These are phyloP conservation scores for Rhamnusium bicolor DNA, from an alignment of 2,888 invertebrate species.

Conservation along the genomic window DNA sequence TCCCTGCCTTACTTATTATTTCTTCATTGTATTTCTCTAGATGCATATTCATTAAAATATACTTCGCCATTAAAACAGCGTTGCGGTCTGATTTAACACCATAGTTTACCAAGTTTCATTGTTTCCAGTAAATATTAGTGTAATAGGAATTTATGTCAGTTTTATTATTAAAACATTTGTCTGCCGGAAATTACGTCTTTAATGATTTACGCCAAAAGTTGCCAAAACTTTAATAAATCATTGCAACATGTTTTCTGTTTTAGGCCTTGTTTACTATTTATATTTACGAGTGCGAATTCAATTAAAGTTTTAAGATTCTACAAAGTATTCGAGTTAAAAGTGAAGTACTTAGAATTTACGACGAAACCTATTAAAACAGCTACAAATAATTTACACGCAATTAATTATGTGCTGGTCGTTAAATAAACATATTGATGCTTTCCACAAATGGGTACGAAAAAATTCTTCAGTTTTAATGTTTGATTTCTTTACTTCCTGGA, in stretches of 20 bases:
- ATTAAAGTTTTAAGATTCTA: conserved; percentile 29
- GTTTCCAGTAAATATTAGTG: not conserved
- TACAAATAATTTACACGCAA: conserved; percentile 36
- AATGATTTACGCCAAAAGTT: conserved; percentile 5
- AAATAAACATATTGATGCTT: conserved; percentile 16
- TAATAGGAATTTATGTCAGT: conserved; percentile 3
- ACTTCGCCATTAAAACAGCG: not conserved
- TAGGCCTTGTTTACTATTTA: conserved; percentile 17
- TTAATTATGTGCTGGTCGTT: conserved; percentile 27
- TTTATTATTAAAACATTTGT: conserved; percentile 3
- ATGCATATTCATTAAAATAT: not conserved
- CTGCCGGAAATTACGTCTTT: not conserved
- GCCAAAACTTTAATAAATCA: not conserved
- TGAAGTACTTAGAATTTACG: conserved; percentile 24
- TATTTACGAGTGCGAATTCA: conserved; percentile 28
- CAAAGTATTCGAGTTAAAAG: conserved; percentile 30
- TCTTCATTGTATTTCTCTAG: not conserved
- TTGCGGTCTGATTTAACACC: not conserved
- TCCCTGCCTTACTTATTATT: not conserved
- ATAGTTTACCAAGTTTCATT: not conserved
- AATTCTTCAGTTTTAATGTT: not conserved
- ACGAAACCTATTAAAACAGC: conserved; percentile 25
- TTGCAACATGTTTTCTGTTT: conserved; percentile 2
- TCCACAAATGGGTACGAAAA: not conserved
- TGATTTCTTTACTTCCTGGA: not conserved